phyloP scores from a whole-genome alignment of 2,888 invertebrate genomes.

The Mesorhabditis sp. region DNA sequence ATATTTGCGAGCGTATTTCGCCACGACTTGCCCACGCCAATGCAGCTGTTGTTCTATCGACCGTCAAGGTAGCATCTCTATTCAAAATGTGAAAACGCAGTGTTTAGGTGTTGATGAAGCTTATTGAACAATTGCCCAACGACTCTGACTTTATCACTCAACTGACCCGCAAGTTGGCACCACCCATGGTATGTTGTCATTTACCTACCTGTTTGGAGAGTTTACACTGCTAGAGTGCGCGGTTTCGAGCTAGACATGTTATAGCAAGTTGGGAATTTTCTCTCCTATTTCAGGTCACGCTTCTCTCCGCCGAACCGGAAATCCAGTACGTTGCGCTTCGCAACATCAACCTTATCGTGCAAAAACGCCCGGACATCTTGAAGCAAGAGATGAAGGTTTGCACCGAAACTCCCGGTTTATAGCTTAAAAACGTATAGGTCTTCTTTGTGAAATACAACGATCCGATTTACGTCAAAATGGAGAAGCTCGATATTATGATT shows the following conservation, averaged over 20 bases:
- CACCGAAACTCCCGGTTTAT: background rate
- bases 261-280: background rate
- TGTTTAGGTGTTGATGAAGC: constrained; percentile 78
- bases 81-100: constrained; percentile 20
- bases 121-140: constrained; percentile 91
- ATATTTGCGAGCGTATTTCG: constrained; percentile 73
- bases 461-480: constrained; percentile 97
- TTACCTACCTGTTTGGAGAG: no score
- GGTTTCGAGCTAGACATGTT: background rate
- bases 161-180: constrained; percentile 91
- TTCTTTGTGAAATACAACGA: constrained; percentile 99
- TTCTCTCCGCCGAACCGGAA: constrained; percentile 95
- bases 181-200: constrained; percentile 74
- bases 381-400: constrained; percentile 95
- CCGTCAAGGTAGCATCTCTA: constrained; percentile 73
- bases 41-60: constrained; percentile 95
- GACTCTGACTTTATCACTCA: constrained; percentile 90
- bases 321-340: constrained; percentile 97
- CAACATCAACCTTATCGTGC: constrained; percentile 97
- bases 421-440: constrained; percentile 57
- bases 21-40: constrained; percentile 96
- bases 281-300: constrained; percentile 66
- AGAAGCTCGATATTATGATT: constrained; percentile 98
- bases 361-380: constrained; percentile 91
- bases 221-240: constrained; percentile 7